Percentiles rank a stretch among this genome's conserved stretches.
Conservation (phyloP, 2,113 vertebrate genomes). For the Pituophis catenifer region DNA sequence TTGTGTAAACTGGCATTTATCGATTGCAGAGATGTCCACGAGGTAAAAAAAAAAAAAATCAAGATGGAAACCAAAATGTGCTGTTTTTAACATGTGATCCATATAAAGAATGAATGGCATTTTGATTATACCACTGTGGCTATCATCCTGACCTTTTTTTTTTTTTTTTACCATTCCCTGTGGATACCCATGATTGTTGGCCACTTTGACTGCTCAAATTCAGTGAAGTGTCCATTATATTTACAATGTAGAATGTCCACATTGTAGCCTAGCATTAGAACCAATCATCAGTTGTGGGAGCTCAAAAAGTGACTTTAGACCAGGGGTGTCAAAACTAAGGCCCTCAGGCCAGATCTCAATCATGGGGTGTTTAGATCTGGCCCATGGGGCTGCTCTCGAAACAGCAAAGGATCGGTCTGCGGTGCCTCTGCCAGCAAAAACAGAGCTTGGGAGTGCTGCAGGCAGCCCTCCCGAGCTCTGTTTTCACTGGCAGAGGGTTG, state of each 20-base stretch:
- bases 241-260: neutral
- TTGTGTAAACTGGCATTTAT: neutral
- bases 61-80: neutral
- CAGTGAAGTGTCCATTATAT: neutral
- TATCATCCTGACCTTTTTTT: neutral
- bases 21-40: neutral
- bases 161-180: neutral
- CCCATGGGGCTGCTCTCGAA: too few species aligned
- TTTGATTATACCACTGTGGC: neutral
- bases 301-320: neutral
- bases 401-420: too few species aligned
- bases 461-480: too few species aligned
- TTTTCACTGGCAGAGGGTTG: too few species aligned
- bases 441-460: too few species aligned
- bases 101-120: neutral
- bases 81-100: neutral
- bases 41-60: neutral
- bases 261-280: neutral
- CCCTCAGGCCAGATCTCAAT: too few species aligned
- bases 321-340: neutral
- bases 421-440: too few species aligned
- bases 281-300: neutral
- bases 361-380: too few species aligned
- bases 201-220: neutral
- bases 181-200: neutral